These are phyloP conservation scores for Mylabris phalerata DNA, from an alignment of 1,140 invertebrate genomes.

Conservation along the genomic window DNA sequence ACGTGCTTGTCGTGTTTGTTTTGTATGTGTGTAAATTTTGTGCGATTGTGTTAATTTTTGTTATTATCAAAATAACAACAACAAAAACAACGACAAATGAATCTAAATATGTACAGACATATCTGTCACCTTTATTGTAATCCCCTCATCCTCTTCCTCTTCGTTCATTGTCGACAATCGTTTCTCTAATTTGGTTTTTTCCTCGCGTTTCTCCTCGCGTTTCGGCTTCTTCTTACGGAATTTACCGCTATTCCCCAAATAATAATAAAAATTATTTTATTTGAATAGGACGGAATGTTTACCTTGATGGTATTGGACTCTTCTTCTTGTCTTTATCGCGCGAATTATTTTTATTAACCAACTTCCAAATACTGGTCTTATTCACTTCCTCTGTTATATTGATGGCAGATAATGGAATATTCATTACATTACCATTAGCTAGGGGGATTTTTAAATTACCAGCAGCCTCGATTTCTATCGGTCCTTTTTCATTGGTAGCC, in stretches of 20 bases:
- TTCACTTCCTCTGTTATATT: slow-evolving; percentile 93
- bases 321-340: slow-evolving; percentile 42
- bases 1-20: neutral
- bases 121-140: slow-evolving; percentile 50
- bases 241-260: slow-evolving; percentile 17
- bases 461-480: slow-evolving; percentile 23
- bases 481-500: slow-evolving; percentile 16
- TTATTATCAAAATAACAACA: no score
- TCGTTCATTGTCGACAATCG: slow-evolving; percentile 54
- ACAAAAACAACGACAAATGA: no score
- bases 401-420: slow-evolving; percentile 78
- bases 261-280: slow-evolving; percentile 2
- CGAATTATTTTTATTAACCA: slow-evolving; percentile 65
- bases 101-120: slow-evolving; percentile 5
- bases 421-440: slow-evolving; percentile 87
- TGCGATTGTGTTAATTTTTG: neutral
- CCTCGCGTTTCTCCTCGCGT: slow-evolving; percentile 51
- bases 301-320: slow-evolving; percentile 41
- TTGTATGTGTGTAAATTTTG: neutral
- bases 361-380: slow-evolving; percentile 90
- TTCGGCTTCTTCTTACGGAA: slow-evolving; percentile 48
- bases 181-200: slow-evolving; percentile 45
- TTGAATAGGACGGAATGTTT: slow-evolving; percentile 8
- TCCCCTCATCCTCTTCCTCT: slow-evolving; percentile 50
- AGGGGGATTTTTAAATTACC: slow-evolving; percentile 79